Percentiles rank a stretch among this genome's conserved stretches.
Evolutionary conservation across 2,888 invertebrate genomes (phyloP).

Genomic region (Nysson spinosus): DNA sequence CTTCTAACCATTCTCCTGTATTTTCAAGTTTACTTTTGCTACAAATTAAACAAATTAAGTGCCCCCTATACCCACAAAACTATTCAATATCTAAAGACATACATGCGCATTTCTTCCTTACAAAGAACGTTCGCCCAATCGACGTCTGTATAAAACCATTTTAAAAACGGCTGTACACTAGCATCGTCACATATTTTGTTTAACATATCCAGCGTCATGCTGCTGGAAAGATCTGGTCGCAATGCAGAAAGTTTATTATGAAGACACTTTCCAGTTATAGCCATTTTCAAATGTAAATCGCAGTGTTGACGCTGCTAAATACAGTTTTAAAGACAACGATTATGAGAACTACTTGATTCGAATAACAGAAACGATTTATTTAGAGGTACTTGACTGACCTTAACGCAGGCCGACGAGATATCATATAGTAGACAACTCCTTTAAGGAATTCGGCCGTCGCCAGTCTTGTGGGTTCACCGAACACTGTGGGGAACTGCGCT

Average conservation of each 20-base stretch:
- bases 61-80: background rate
- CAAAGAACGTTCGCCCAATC: conserved; percentile 66
- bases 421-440: too few species aligned
- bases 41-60: conserved; percentile 10
- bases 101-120: conserved; percentile 67
- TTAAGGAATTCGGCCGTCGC: too few species aligned
- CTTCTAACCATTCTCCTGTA: conserved; percentile 63
- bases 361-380: too few species aligned
- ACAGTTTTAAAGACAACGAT: too few species aligned
- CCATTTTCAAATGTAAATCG: conserved; percentile 31
- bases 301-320: too few species aligned
- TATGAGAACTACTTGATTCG: too few species aligned
- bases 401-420: too few species aligned
- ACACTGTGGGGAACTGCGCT: too few species aligned
- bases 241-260: conserved; percentile 65
- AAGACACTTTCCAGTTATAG: conserved; percentile 58
- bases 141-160: conserved; percentile 71
- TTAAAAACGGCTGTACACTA: conserved; percentile 66
- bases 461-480: too few species aligned
- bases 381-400: too few species aligned
- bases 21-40: conserved; percentile 65
- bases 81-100: conserved; percentile 21
- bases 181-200: conserved; percentile 65
- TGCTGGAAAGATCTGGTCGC: conserved; percentile 59
- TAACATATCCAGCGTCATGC: conserved; percentile 63